Evolutionary conservation across 1,140 invertebrate genomes (phyloP), one percentile per base, ranked within the genome.

Genomic region (Sogatella furcifera): DNA sequence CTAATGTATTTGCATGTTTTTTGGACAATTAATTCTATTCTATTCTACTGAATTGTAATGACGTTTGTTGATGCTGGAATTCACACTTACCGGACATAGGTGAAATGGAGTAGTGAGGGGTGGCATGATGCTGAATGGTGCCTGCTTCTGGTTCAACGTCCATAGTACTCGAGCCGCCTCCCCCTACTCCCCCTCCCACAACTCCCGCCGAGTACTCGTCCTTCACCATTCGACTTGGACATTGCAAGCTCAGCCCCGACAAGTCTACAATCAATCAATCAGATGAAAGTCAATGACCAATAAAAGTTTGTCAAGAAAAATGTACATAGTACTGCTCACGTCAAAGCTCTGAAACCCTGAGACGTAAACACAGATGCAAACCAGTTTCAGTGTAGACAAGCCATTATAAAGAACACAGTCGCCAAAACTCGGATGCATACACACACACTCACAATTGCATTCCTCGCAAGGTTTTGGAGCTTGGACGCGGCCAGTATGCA

Each of bases 181-280:
- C 11, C 2, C 56, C 34, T 10, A 11, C 9, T 2, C 34, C 24
- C 8, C 24, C 59, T 14, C 59, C 59, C 5, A 88, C 86, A 17
- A 44, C 59, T 14, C 59, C 59, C 5, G 88, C 86, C 19, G 84
- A 84, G 72, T 92, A 93, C 73, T 93, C 90, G 79, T 92, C 90
- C 65, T 82, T 83, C 15, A 80, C 74, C 3, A 85, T 79, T 61
- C 81, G 76, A 64, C 81, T 76, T 19, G 85, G 79, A 6, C 88
- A 85, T 71, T 92, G 89, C 52, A 94, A 76, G 38, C 89, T 91
- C 24, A 94, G 74, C 8, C 89, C 89, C 54, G 90, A 92, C 46
- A 94, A 76, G 81, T 94, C 90, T 49, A 22, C 21, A 49, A 49
- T 4, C 24, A 28, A 4, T 28, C 24, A 28, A 28, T 4, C 24